A percentile compares a stretch with the other conserved stretches of the same genome.
phyloP scores from a whole-genome alignment of 2,113 vertebrate species.

The Rhagologus leucostigma region DNA sequence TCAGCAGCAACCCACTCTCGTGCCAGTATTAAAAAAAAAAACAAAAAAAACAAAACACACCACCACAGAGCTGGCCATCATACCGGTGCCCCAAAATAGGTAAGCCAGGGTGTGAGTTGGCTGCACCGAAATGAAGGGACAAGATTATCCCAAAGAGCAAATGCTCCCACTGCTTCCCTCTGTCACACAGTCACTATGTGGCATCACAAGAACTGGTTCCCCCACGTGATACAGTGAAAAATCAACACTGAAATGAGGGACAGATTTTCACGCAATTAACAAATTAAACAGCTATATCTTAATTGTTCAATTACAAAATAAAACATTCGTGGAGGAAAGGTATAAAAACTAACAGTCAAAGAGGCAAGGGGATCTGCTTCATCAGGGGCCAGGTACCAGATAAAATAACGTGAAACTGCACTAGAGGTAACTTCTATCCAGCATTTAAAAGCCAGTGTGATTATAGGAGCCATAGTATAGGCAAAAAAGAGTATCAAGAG shows the following conservation, averaged over 20 bases:
- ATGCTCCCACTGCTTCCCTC: not conserved
- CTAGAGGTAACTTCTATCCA: not conserved
- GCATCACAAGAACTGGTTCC: not conserved
- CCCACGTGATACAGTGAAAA: not conserved
- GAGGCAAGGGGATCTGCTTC: not conserved
- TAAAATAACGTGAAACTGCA: not conserved
- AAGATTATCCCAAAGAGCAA: not conserved
- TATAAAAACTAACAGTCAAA: not conserved
- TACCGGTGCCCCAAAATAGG: not conserved
- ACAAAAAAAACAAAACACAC: not conserved
- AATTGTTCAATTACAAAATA: not conserved
- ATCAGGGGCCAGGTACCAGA: not conserved
- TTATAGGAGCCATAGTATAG: rapidly evolving
- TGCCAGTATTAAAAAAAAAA: not conserved
- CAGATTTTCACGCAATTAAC: not conserved
- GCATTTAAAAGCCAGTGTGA: not conserved
- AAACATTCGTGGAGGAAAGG: not conserved
- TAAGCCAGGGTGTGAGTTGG: not conserved
- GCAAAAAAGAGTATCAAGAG: not conserved
- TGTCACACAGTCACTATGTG: not conserved
- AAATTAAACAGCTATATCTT: not conserved
- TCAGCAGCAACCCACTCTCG: not conserved
- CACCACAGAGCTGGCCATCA: not conserved
- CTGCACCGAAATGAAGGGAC: not conserved
- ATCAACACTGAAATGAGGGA: not conserved